A percentile compares a stretch with the other conserved stretches of the same genome.
phyloP scores from a whole-genome alignment of 2,797 vertebrate species.

The Takifugu rubripes region DNA sequence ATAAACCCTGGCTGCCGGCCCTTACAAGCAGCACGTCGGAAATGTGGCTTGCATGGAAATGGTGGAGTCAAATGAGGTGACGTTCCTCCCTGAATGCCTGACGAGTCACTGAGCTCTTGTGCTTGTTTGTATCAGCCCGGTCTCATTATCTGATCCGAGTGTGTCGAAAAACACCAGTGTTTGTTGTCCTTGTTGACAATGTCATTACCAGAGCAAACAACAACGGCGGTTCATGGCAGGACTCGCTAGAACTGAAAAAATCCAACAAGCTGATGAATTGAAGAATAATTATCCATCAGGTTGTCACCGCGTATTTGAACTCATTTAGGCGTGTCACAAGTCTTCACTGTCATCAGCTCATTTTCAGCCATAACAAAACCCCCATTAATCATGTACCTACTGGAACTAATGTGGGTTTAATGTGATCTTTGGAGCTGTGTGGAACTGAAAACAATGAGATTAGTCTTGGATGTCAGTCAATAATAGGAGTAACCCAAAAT shows the following conservation, averaged over 20 bases:
- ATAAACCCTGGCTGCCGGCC: slow-evolving; percentile 18
- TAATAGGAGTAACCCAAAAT: neutral
- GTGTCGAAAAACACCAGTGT: slow-evolving; percentile 13
- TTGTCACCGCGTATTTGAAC: neutral
- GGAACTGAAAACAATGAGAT: slow-evolving; percentile 4
- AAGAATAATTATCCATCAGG: neutral
- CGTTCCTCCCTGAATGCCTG: slow-evolving; percentile 9
- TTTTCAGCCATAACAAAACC: slow-evolving; percentile 1
- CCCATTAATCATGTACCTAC: neutral
- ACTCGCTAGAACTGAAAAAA: neutral
- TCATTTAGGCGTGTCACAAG: neutral
- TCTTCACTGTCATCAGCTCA: neutral
- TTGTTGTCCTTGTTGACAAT: slow-evolving; percentile 1
- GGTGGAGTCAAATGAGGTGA: slow-evolving; percentile 28
- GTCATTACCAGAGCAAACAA: neutral
- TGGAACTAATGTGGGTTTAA: neutral
- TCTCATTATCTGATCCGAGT: slow-evolving; percentile 18
- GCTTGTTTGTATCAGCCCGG: slow-evolving; percentile 20
- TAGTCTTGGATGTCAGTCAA: neutral
- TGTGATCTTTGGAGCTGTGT: neutral
- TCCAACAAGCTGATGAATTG: slow-evolving; percentile 2
- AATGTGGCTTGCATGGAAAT: slow-evolving; percentile 25
- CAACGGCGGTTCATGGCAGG: neutral
- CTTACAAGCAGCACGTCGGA: slow-evolving; percentile 27
- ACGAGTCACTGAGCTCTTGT: slow-evolving; percentile 7